A percentile compares a stretch with the other conserved stretches of the same genome.
Evolutionary conservation across 2,888 invertebrate species (phyloP).

Genomic region (Pristionchus mayeri): DNA sequence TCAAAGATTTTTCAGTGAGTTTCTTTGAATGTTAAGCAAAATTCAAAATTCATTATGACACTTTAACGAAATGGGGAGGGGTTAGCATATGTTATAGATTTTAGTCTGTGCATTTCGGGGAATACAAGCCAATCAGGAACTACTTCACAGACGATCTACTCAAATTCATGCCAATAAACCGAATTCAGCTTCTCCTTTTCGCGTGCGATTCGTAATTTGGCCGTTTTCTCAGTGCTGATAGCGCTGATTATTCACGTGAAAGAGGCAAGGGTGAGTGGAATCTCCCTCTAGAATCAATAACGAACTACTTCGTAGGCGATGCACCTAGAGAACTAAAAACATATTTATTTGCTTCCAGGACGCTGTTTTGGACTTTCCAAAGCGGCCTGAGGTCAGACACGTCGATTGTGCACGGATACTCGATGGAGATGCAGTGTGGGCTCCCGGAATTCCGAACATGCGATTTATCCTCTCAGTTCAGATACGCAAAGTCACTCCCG

Average conservation of each 20-base stretch:
- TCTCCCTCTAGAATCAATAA: not conserved
- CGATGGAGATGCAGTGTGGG: constrained; percentile 21
- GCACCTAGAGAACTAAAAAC: not conserved
- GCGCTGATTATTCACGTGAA: constrained; percentile 25
- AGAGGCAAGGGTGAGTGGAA: not conserved
- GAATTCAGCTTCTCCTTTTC: not conserved
- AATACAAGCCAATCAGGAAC: too few species aligned
- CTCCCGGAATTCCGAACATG: not conserved
- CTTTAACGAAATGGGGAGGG: too few species aligned
- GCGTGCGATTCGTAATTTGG: not conserved
- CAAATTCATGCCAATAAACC: not conserved
- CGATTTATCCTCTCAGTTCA: not conserved
- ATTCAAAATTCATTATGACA: too few species aligned
- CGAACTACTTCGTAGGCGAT: not conserved
- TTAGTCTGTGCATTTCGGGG: too few species aligned
- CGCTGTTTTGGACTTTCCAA: not conserved
- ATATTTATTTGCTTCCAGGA: not conserved
- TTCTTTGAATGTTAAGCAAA: too few species aligned
- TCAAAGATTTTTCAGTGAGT: not conserved
- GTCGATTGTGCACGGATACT: not conserved
- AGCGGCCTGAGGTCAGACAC: constrained; percentile 1
- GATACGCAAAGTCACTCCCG: not conserved
- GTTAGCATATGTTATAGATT: too few species aligned
- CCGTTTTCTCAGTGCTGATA: not conserved
- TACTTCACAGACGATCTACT: too few species aligned